These are phyloP conservation scores for Corydoras sp. DNA, from an alignment of 2,113 vertebrate species.

Conservation along the genomic window DNA sequence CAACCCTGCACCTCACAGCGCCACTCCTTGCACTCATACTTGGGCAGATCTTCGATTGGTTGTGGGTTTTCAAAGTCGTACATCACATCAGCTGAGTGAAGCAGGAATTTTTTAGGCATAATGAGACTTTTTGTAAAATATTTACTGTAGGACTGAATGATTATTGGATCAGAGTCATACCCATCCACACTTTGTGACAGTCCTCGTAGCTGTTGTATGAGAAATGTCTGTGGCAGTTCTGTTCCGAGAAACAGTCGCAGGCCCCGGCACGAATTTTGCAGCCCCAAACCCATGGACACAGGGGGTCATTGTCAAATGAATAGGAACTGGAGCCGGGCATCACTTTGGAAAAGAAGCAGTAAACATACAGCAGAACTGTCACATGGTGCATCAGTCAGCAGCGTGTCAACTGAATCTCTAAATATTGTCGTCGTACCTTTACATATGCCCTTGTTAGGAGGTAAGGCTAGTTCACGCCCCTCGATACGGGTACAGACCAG, in stretches of 20 bases:
- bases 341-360: neutral
- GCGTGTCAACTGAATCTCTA: too few species aligned
- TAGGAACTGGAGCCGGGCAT: constrained; percentile 1
- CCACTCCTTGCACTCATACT: neutral
- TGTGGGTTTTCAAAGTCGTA: neutral
- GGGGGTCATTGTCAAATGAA: neutral
- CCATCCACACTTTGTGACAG: constrained; percentile 1
- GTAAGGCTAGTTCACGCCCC: neutral
- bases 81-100: neutral
- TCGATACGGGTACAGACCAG: constrained; percentile 12
- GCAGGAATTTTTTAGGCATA: neutral
- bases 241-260: constrained; percentile 24
- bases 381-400: neutral
- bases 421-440: constrained; percentile 11
- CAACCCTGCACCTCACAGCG: constrained; percentile 12
- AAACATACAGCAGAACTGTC: neutral
- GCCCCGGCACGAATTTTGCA: constrained; percentile 16
- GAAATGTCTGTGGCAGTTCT: constrained; percentile 12
- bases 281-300: constrained; percentile 13
- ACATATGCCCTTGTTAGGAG: constrained; percentile 31
- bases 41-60: neutral
- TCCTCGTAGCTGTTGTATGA: neutral
- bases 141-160: too few species aligned
- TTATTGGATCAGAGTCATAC: neutral
- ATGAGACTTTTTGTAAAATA: neutral